Evolutionary conservation across 2,888 invertebrate genomes (phyloP).

Genomic region (Cyrtodaria siliqua): DNA sequence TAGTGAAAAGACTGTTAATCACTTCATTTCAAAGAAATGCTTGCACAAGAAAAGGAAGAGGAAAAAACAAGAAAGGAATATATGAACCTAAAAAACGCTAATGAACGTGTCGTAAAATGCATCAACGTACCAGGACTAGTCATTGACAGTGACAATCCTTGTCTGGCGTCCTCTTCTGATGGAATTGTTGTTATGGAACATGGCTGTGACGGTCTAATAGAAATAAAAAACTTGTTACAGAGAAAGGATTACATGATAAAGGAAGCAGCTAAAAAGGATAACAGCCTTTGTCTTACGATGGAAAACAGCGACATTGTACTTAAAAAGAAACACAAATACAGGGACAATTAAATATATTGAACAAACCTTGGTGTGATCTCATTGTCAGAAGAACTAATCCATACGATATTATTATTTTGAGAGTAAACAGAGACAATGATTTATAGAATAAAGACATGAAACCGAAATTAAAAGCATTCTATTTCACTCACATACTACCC

Average conservation of each 20-base stretch:
- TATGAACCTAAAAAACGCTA: conserved; percentile 33
- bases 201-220: background rate
- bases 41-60: conserved; percentile 24
- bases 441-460: too few relatives aligned
- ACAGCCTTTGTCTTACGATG: background rate
- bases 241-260: conserved; percentile 19
- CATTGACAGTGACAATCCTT: too few relatives aligned
- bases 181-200: conserved; percentile 21
- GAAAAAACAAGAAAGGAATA: conserved; percentile 25
- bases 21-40: background rate
- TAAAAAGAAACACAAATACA: conserved; percentile 20
- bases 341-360: conserved; percentile 28
- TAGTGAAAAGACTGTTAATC: too few relatives aligned
- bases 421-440: too few relatives aligned
- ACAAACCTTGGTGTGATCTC: conserved; percentile 36
- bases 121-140: conserved; percentile 23
- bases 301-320: background rate
- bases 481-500: too few relatives aligned
- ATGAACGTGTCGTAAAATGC: conserved; percentile 22
- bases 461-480: too few relatives aligned
- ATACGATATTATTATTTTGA: too few relatives aligned
- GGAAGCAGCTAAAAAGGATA: conserved; percentile 12
- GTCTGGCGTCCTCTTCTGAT: conserved; percentile 41
- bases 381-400: conserved; percentile 37
- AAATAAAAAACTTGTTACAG: too few relatives aligned